Evolutionary conservation across 2,113 vertebrate genomes (phyloP), one percentile per base, ranked within the genome.

Genomic region (Labeo catla): DNA sequence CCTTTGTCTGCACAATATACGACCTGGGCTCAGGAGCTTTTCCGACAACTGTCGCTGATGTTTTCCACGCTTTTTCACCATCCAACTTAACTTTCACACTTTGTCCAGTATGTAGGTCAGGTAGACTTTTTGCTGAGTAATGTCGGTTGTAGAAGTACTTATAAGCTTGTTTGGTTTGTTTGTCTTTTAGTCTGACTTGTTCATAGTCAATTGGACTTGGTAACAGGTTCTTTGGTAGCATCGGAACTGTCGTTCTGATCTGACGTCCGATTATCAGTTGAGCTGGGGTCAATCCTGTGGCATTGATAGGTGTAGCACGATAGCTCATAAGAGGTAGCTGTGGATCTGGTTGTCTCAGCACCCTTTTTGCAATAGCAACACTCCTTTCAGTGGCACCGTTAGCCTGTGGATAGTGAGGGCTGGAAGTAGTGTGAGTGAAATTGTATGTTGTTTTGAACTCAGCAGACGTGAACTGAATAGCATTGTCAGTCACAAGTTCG

Each of bases 331-430:
- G 39, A 23, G 86, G 83, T 11, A 85, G 23, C 8, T 73, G 66
- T 39, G 66, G 76, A 52, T 84, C 82, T 12, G 61, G 43, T n/a
- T 88, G 86, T 72, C 81, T 81, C 2, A 83, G 11, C 11, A 50
- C 49, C 12, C 49, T 50, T 50, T 13, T 50, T 50, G 49, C 49
- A 50, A 50, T 50, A 50, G 49, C 49, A 13, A 50, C 49, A 50
- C 49, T 50, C 13, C 49, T 50, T 50, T 50, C 49, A 50, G 49
- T 10, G 10, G 49, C 49, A 50, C 49, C 3, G 2, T 50, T 50
- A 13, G 49, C 50, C 15, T 68, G 74, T 43, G 45, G 83, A 4
- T 85, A 23, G 2, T 70, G 34, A 2, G 82, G 86, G 11, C 83
- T 80, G 34, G 43, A 88, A 6, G 54, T 88, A 23, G 63, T 74